Evolutionary conservation across 2,888 invertebrate species (phyloP).

Genomic region (Drosophila pseudotalamancana): DNA sequence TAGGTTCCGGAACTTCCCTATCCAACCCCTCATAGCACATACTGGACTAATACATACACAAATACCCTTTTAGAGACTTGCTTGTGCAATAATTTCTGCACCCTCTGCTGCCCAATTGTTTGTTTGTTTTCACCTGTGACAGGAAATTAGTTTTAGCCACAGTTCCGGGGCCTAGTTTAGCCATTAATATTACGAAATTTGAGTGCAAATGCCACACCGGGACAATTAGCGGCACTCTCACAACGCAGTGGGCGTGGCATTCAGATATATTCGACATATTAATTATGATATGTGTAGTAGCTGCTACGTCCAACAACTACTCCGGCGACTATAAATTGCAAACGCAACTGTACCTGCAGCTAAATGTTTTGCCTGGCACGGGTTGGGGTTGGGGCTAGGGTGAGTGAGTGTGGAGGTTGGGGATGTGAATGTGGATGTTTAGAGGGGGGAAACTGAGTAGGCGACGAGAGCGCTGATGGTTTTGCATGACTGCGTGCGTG

Average conservation of each 20-base stretch:
- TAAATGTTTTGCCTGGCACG: slow-evolving; percentile 19
- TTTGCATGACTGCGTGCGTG: slow-evolving; percentile 27
- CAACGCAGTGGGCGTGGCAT: slow-evolving; percentile 21
- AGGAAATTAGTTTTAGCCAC: slow-evolving; percentile 73
- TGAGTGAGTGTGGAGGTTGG: neutral
- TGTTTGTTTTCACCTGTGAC: slow-evolving; percentile 22
- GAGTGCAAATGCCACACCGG: slow-evolving; percentile 58
- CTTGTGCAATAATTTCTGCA: too few species aligned
- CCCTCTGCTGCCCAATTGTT: too few species aligned
- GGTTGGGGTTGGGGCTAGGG: neutral
- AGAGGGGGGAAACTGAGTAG: slow-evolving; percentile 38
- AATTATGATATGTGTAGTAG: slow-evolving; percentile 55
- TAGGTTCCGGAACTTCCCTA: too few species aligned
- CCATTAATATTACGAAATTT: slow-evolving; percentile 67
- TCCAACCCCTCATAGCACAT: too few species aligned
- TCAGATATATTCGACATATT: slow-evolving; percentile 62
- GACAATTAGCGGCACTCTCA: slow-evolving; percentile 60
- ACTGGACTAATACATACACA: too few species aligned
- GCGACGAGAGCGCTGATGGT: slow-evolving; percentile 44
- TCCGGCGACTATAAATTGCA: slow-evolving; percentile 58
- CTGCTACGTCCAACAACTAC: slow-evolving; percentile 49
- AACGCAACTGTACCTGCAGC: slow-evolving; percentile 68
- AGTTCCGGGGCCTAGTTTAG: slow-evolving; percentile 28
- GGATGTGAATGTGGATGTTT: slow-evolving; percentile 18
- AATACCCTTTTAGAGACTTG: too few species aligned